Base-by-base conservation (phyloP, 2,888 invertebrate species). In the Acronicta aceris region DNA sequence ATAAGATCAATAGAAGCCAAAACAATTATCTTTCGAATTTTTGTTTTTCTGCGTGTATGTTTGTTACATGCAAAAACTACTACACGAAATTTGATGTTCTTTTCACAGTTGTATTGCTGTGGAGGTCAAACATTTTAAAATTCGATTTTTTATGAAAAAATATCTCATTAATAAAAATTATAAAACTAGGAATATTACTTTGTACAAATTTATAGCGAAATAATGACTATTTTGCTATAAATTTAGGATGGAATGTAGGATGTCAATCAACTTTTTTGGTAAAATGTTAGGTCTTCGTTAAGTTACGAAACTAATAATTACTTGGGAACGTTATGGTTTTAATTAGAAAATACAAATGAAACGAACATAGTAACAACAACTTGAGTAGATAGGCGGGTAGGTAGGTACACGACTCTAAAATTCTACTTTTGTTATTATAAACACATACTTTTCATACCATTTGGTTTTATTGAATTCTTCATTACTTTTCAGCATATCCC, bases 401-500 rank as follows among this genome's bases (percentile, higher is more conserved):
- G 38, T 38, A n/a, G 7, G 5, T 25, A 59, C 42, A 50, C 27
- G 17, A 1, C 9, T 36, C 33, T 41, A 41, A 25, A 7, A 15
- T 42, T 52, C 41, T 40, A 69, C 40, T 48, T 45, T 54, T n/a
- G n/a, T n/a, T 57, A 61, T 71, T 61, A 65, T 15, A 36, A 40
- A 69, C 61, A 71, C 21, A 65, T 21, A 65, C 33, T 62, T 56
- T 51, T 54, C 81, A 81, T 85, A 85, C 82, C 86, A 60, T 56
- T 62, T 59, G 58, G 62, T 68, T 60, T 67, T 59, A 66, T 59
- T 59, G 62, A 71, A 46, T 59, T 73, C 71, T 76, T 60, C 74
- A 53, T 65, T 66, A 59, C 72, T 73, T 72, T 76, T 84, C 86
- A 84, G 85, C 84, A 85, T 63, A 86, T 79, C 66, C 75, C 85